phyloP scores from a whole-genome alignment of 1,140 invertebrate species.

The Palaemon carinicauda region DNA sequence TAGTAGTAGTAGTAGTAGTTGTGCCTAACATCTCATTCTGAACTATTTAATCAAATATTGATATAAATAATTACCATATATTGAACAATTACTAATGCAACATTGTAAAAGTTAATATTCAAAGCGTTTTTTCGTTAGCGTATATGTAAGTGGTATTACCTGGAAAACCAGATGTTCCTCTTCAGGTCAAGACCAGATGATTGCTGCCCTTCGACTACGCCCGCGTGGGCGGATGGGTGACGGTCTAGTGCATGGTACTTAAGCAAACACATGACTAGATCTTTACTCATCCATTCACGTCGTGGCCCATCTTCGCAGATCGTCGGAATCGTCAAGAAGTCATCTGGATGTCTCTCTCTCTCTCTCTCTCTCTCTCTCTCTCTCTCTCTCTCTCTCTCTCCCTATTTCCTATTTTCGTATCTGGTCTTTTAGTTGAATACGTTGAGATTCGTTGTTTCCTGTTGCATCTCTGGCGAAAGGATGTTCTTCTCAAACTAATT shows the following conservation, averaged over 20 bases:
- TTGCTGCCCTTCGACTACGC: background rate
- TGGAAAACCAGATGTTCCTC: no score
- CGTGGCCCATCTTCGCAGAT: background rate
- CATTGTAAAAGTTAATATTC: no score
- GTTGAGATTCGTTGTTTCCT: no score
- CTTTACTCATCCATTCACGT: slow-evolving; percentile 53
- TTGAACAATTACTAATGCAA: no score
- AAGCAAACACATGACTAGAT: slow-evolving; percentile 52
- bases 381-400: slow-evolving; percentile 19
- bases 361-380: background rate
- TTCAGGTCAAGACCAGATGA: background rate
- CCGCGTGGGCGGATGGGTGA: slow-evolving; percentile 40
- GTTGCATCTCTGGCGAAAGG: no score
- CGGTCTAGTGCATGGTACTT: slow-evolving; percentile 46
- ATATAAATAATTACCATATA: no score
- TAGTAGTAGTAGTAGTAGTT: no score
- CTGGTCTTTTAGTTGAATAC: background rate
- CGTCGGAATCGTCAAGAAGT: background rate
- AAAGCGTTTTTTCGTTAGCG: no score
- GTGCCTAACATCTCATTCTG: no score
- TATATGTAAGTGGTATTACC: no score
- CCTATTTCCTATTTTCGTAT: background rate
- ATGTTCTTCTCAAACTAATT: no score
- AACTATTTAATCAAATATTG: no score
- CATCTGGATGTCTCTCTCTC: background rate